Conservation (phyloP, 2,113 vertebrate species). For the Pseudolaguvia tuberculata region DNA sequence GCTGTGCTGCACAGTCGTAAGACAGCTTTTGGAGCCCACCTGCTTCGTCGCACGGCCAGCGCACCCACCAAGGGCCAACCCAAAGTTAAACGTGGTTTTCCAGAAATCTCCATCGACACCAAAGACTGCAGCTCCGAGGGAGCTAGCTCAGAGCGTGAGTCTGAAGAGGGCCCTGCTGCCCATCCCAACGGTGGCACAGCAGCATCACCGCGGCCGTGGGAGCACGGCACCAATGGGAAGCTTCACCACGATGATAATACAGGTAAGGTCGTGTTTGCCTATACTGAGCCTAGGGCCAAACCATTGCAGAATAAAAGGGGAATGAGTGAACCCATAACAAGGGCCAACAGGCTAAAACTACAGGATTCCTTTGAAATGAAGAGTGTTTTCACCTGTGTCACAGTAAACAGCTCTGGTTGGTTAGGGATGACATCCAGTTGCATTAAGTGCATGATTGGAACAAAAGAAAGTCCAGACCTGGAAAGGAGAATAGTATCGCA, state of each 20-base stretch:
- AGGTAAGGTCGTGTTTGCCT: constrained; percentile 80
- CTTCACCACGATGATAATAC: constrained; percentile 70
- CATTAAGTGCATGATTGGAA: constrained; percentile 84
- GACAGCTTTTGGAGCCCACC: constrained; percentile 87
- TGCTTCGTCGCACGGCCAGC: constrained; percentile 90
- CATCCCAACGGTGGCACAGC: constrained; percentile 67
- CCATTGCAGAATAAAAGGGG: constrained; percentile 55
- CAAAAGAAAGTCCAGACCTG: constrained; percentile 77
- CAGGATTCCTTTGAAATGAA: constrained; percentile 66
- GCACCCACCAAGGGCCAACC: constrained; percentile 92
- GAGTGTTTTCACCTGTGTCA: constrained; percentile 75
- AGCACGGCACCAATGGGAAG: constrained; percentile 67
- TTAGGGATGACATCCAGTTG: constrained; percentile 86
- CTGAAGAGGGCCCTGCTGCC: constrained; percentile 62
- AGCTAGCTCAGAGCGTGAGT: constrained; percentile 70
- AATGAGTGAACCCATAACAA: constrained; percentile 76
- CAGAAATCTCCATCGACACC: constrained; percentile 79
- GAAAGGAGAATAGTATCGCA: constrained; percentile 63
- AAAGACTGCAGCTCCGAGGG: constrained; percentile 81
- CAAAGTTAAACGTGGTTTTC: constrained; percentile 81
- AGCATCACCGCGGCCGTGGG: constrained; percentile 46
- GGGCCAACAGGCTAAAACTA: constrained; percentile 68
- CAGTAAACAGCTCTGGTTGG: constrained; percentile 78
- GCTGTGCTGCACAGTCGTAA: constrained; percentile 86
- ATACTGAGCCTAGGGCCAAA: constrained; percentile 47